Percentiles rank a stretch among this genome's conserved stretches.
Evolutionary conservation across 2,113 vertebrate genomes (phyloP).

Genomic region (Rhinopomastus cyanomelas): DNA sequence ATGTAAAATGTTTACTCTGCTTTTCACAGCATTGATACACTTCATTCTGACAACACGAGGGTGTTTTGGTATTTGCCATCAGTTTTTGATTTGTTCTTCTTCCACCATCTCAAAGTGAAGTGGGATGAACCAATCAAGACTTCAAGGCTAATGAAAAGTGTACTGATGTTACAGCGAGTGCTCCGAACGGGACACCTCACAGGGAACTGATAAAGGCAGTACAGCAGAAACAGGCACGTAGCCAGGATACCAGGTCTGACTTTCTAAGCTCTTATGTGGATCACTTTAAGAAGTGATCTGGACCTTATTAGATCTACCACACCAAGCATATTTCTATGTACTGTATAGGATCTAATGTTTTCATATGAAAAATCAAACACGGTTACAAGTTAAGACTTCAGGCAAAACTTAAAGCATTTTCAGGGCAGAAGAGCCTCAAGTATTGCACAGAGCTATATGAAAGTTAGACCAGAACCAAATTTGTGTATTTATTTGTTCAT

Average conservation of each 20-base stretch:
- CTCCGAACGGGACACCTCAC: neutral
- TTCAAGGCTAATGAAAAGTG: conserved; percentile 13
- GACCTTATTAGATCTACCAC: neutral
- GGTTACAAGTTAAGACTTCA: neutral
- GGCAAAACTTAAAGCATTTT: neutral
- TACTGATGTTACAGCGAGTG: neutral
- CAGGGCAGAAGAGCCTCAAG: neutral
- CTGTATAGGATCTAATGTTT: neutral
- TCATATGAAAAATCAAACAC: neutral
- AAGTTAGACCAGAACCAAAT: neutral
- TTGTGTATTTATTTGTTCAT: no score
- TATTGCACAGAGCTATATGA: neutral
- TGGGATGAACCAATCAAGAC: conserved; percentile 15
- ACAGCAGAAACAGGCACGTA: neutral
- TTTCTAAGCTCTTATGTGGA: neutral
- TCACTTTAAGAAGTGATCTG: neutral
- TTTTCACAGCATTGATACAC: neutral
- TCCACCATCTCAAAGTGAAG: conserved; percentile 12
- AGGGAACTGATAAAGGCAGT: neutral
- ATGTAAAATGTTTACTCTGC: conserved; percentile 6
- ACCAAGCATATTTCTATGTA: neutral
- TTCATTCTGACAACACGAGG: conserved; percentile 34
- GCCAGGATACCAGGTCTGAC: neutral
- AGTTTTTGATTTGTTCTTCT: conserved; percentile 31
- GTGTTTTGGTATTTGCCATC: conserved; percentile 35